These are phyloP conservation scores for Miniopterus natalensis DNA, from an alignment of 2,113 vertebrate species.

Conservation along the genomic window DNA sequence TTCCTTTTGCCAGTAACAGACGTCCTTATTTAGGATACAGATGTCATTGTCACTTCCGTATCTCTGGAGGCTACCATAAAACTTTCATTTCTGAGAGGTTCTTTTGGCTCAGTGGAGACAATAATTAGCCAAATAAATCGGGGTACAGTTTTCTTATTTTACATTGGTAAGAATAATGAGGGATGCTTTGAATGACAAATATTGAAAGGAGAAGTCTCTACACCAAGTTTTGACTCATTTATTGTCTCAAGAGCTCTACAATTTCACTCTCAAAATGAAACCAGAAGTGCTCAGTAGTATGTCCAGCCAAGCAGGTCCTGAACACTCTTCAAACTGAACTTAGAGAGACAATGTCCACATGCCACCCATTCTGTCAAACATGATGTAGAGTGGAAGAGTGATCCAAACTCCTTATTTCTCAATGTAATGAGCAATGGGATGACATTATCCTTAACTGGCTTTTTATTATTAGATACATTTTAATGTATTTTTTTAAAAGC, in stretches of 20 bases:
- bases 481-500: not conserved
- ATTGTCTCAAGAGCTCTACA: not conserved
- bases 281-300: not conserved
- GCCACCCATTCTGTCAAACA: not conserved
- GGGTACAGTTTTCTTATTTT: not conserved
- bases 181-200: not conserved
- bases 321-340: not conserved
- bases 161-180: not conserved
- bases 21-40: not conserved
- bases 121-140: not conserved
- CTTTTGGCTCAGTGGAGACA: not conserved
- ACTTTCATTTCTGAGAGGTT: slow-evolving; percentile 32
- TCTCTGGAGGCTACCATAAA: slow-evolving; percentile 31
- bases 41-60: not conserved
- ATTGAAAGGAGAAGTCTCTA: slow-evolving; percentile 33
- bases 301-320: not conserved
- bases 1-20: slow-evolving; percentile 22
- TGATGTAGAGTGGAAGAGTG: slow-evolving; percentile 12
- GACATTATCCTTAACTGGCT: not conserved
- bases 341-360: not conserved
- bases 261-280: not conserved
- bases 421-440: not conserved
- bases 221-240: not conserved
- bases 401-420: not conserved
- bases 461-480: not conserved